Evolutionary conservation across 2,113 vertebrate genomes (phyloP).

Genomic region (Benthochromis sp.): DNA sequence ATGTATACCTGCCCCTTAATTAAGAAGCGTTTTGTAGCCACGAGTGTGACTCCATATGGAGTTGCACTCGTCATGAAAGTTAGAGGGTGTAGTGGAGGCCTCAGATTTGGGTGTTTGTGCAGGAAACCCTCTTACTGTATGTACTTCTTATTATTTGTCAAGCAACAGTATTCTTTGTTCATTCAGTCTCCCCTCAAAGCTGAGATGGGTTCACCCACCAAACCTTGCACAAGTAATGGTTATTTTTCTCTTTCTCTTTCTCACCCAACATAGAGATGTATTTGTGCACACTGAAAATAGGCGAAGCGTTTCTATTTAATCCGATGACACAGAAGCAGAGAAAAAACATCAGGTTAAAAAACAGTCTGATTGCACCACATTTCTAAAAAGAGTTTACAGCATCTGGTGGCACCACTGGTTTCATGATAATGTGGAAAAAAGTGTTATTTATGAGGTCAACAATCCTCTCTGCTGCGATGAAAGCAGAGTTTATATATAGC

Average conservation of each 20-base stretch:
- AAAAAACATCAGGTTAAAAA: neutral
- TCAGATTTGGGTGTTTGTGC: neutral
- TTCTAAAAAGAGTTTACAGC: neutral
- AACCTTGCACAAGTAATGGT: neutral
- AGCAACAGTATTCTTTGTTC: neutral
- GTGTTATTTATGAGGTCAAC: neutral
- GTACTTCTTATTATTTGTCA: neutral
- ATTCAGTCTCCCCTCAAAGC: neutral
- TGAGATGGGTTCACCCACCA: neutral
- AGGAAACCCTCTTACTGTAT: neutral
- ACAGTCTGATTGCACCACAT: neutral
- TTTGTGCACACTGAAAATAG: neutral
- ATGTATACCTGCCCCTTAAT: neutral
- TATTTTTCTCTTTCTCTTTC: neutral
- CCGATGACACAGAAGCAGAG: neutral
- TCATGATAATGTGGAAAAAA: neutral
- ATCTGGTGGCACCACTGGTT: neutral
- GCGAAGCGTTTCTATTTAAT: neutral
- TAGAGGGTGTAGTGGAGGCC: neutral
- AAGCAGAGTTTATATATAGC: neutral
- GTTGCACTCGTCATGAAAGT: neutral
- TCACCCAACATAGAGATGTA: neutral
- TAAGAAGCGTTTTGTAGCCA: neutral
- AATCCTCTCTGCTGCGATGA: neutral
- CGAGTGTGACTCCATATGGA: neutral